Percentiles rank a stretch among this genome's conserved stretches.
Evolutionary conservation across 2,113 vertebrate species (phyloP).

Genomic region (Naja naja): DNA sequence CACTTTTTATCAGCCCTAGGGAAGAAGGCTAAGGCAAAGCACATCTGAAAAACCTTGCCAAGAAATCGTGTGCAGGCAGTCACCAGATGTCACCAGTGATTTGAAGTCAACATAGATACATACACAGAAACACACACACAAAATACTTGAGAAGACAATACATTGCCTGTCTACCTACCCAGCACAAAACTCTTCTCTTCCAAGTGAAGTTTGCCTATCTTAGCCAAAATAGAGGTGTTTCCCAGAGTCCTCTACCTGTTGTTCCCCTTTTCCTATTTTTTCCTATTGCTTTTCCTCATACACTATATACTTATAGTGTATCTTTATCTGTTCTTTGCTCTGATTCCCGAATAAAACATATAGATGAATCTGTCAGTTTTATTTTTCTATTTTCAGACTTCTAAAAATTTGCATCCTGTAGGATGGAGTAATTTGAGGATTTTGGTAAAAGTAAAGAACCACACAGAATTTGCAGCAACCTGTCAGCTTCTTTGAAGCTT

Average conservation of each 20-base stretch:
- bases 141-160: background rate
- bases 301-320: background rate
- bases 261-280: background rate
- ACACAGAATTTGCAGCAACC: background rate
- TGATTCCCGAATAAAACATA: background rate
- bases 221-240: background rate
- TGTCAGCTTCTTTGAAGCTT: background rate
- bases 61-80: background rate
- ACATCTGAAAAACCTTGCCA: too few species aligned
- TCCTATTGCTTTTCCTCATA: background rate
- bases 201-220: background rate
- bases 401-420: background rate
- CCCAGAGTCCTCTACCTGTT: background rate
- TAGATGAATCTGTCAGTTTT: background rate
- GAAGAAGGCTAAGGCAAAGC: too few species aligned
- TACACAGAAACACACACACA: background rate
- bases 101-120: background rate
- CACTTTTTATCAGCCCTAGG: too few species aligned
- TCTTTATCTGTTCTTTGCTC: background rate
- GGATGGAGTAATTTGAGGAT: background rate
- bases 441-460: background rate
- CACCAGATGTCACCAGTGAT: background rate
- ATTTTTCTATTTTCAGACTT: background rate
- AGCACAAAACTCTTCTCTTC: background rate
- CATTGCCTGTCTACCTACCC: background rate